Conservation (phyloP, 2,888 invertebrate genomes). For the Crepidodera aurea region DNA sequence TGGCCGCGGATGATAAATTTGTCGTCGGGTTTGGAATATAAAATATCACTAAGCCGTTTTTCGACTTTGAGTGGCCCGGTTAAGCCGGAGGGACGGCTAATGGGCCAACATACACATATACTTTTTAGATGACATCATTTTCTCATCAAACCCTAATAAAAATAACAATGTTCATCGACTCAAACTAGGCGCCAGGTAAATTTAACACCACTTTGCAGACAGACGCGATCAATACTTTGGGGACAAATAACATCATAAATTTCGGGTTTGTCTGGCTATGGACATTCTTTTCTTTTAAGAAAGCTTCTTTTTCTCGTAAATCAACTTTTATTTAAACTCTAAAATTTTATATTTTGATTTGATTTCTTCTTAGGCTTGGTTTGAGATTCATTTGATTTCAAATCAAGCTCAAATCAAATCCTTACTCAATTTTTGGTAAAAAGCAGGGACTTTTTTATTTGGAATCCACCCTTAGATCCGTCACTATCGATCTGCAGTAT, state of each 20-base stretch:
- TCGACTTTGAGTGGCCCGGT: constrained; percentile 31
- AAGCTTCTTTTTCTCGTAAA: constrained; percentile 9
- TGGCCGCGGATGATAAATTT: constrained; percentile 27
- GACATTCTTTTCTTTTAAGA: constrained; percentile 22
- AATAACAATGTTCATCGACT: constrained; percentile 56
- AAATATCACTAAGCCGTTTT: constrained; percentile 24
- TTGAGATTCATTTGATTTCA: no score
- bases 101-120: constrained; percentile 59
- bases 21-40: constrained; percentile 18
- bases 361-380: no score
- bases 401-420: no score
- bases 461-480: no score
- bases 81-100: constrained; percentile 50
- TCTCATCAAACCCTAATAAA: constrained; percentile 61
- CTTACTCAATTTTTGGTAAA: no score
- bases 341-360: no score
- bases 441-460: no score
- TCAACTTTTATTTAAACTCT: no score
- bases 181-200: constrained; percentile 53
- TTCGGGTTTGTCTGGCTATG: constrained; percentile 26
- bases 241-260: constrained; percentile 38
- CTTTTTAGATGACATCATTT: constrained; percentile 60
- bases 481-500: no score
- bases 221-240: constrained; percentile 38
- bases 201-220: constrained; percentile 48